Base-by-base conservation (phyloP, 2,113 vertebrate genomes). In the Nothoprocta perdicaria region DNA sequence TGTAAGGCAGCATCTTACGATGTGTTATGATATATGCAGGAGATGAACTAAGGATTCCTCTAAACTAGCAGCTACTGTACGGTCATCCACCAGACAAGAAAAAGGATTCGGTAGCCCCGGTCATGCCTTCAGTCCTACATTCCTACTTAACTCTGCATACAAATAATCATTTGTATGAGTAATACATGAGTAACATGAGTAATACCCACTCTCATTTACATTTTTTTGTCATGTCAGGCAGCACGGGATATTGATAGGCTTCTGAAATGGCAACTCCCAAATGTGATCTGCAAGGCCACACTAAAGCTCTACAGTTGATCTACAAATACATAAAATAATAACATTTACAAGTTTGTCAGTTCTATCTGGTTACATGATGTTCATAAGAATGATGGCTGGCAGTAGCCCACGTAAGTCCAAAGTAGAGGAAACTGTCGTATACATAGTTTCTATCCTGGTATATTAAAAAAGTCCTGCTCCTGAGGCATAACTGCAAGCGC, bases 11-110 rank as follows among this genome's bases (percentile, higher is more conserved):
- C 10, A 57, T 57, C 53, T 71, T 22, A 78, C 41, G n/a, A 43
- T 38, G 35, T 71, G 55, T 60, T 24, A 31, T 88, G 65, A 80
- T 23, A 23, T 1, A 69, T 14, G 45, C 26, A 65, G 16, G 26
- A 41, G 62, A 45, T 60, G 35, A 89, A n/a, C 63, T 89, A 33
- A 15, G 41, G 38, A 63, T 87, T 50, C 71, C 81, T 85, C 72
- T 77, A 52, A 87, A 77, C 45, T 16, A 33, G 6, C 41, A 71
- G 40, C 55, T 67, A 23, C 0, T 14, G 43, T 27, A n/a, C 18
- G 6, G 17, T n/a, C 80, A 12, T 19, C 79, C 80, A 22, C 48
- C 48, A 41, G 63, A 50, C 15, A 90, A 80, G 62, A 41, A 65
- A 76, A 61, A 71, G 12, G 41, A 84, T 38, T 78, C 73, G 46